A percentile compares a stretch with the other conserved stretches of the same genome.
phyloP scores from a whole-genome alignment of 2,888 invertebrate genomes.

The Microchrysa polita region DNA sequence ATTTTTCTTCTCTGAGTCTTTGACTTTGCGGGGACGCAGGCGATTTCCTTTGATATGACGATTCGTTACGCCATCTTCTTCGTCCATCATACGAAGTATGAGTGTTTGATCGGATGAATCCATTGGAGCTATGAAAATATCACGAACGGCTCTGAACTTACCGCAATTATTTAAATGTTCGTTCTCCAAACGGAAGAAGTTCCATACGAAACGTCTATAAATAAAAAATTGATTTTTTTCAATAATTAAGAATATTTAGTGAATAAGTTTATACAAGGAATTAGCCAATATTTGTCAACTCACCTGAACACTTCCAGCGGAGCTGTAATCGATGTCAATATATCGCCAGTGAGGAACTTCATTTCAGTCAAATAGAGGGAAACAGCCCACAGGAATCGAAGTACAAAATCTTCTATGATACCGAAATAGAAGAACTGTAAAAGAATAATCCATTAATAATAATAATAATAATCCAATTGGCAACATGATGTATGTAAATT shows the following conservation, averaged over 20 bases:
- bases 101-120: constrained; percentile 92
- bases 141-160: constrained; percentile 96
- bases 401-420: constrained; percentile 91
- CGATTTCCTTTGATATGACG: constrained; percentile 71
- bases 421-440: constrained; percentile 94
- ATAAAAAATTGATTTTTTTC: constrained; percentile 44
- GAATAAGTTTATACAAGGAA: background rate
- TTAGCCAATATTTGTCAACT: background rate
- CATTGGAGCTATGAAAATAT: constrained; percentile 94
- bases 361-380: constrained; percentile 87
- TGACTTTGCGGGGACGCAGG: constrained; percentile 68
- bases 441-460: constrained; percentile 47
- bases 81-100: constrained; percentile 95
- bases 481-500: constrained; percentile 29
- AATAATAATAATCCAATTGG: constrained; percentile 12
- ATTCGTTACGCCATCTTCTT: constrained; percentile 86
- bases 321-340: constrained; percentile 84
- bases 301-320: constrained; percentile 90
- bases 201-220: constrained; percentile 94
- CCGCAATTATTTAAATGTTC: constrained; percentile 99
- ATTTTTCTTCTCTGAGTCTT: constrained; percentile 67
- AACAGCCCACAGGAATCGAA: constrained; percentile 93
- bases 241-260: background rate
- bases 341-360: constrained; percentile 77
- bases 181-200: constrained; percentile 98